These are phyloP conservation scores for Chymomyza caudatula DNA, from an alignment of 2,888 invertebrate genomes.

Conservation along the genomic window DNA sequence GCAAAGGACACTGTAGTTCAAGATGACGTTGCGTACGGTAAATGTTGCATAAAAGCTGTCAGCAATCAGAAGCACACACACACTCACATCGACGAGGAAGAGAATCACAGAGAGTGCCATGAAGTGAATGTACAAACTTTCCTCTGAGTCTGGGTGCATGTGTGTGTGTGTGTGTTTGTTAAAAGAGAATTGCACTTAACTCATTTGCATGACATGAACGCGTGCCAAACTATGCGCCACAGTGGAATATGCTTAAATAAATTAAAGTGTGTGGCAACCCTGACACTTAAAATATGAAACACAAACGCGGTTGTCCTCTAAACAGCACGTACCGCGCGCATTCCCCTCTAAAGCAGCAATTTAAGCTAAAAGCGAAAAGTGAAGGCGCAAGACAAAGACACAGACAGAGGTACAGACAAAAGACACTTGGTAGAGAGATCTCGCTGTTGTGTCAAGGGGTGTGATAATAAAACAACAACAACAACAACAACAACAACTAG, in stretches of 20 bases:
- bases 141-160: background rate
- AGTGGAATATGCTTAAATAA: slow-evolving; percentile 62
- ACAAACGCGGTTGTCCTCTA: background rate
- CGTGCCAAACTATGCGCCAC: background rate
- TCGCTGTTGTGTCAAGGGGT: background rate
- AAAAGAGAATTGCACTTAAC: slow-evolving; percentile 55
- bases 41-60: background rate
- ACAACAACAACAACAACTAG: background rate
- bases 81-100: background rate
- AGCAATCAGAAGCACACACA: background rate
- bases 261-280: slow-evolving; percentile 66
- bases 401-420: background rate
- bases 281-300: slow-evolving; percentile 49
- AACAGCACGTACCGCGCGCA: background rate
- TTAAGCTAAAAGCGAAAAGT: background rate
- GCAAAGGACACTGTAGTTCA: too few species aligned
- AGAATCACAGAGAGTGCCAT: background rate
- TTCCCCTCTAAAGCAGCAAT: background rate
- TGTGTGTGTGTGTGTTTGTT: too few species aligned
- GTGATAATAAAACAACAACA: background rate
- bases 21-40: too few species aligned
- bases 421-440: background rate
- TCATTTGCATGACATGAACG: slow-evolving; percentile 45
- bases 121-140: slow-evolving; percentile 23
- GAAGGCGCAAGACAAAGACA: background rate